These are phyloP conservation scores for Adineta ricciae DNA, from an alignment of 2,888 invertebrate species.

Conservation along the genomic window DNA sequence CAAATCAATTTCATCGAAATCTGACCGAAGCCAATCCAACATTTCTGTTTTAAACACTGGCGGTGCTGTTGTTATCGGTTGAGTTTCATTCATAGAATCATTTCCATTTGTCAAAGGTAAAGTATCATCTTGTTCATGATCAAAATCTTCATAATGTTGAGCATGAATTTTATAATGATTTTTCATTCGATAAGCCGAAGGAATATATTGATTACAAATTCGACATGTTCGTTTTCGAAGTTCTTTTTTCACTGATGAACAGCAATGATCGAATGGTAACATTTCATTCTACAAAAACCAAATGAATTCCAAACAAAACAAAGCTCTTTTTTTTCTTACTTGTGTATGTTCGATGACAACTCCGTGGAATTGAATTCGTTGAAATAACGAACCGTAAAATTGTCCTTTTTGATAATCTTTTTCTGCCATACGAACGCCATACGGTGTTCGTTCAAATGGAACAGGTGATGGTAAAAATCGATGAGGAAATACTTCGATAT, in stretches of 20 bases:
- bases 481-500: slow-evolving; percentile 19
- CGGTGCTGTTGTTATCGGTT: not conserved
- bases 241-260: slow-evolving; percentile 22
- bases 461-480: slow-evolving; percentile 19
- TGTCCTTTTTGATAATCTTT: slow-evolving; percentile 23
- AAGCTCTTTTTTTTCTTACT: not conserved
- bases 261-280: slow-evolving; percentile 15
- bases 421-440: slow-evolving; percentile 9
- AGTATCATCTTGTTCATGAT: slow-evolving; percentile 1
- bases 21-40: slow-evolving; percentile 15
- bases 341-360: slow-evolving; percentile 2
- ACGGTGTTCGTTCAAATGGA: slow-evolving; percentile 18
- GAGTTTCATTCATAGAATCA: not conserved
- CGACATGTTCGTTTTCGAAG: not conserved
- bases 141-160: not conserved
- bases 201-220: slow-evolving; percentile 22
- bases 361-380: slow-evolving; percentile 20
- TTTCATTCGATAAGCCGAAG: slow-evolving; percentile 22
- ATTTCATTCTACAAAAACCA: not conserved
- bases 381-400: slow-evolving; percentile 21
- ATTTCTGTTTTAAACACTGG: not conserved
- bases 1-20: slow-evolving; percentile 16
- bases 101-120: not conserved
- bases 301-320: not conserved
- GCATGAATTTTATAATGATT: slow-evolving; percentile 11